These are phyloP conservation scores for Engystomops pustulosus DNA, from an alignment of 2,113 vertebrate species.

Conservation along the genomic window DNA sequence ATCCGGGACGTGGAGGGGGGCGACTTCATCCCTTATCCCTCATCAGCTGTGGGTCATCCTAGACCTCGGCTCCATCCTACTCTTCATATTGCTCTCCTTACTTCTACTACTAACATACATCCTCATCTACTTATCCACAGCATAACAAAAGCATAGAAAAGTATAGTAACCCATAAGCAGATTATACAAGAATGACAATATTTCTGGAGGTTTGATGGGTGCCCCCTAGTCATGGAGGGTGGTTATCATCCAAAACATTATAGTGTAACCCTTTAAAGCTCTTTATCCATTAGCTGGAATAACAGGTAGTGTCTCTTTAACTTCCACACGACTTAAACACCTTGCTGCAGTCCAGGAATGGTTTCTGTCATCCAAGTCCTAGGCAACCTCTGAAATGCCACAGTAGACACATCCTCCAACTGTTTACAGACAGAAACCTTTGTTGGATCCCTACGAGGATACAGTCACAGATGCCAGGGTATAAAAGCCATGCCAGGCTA, in stretches of 20 bases:
- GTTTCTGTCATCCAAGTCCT: no score
- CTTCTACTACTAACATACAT: neutral
- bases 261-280: no score
- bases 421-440: neutral
- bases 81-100: neutral
- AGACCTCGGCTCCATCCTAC: neutral
- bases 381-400: neutral
- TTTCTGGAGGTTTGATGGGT: no score
- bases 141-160: no score
- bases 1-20: conserved; percentile 9
- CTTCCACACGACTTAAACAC: conserved; percentile 4
- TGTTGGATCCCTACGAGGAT: neutral
- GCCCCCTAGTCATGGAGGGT: no score
- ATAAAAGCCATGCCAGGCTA: neutral
- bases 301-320: neutral
- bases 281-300: no score
- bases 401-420: neutral
- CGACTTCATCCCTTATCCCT: neutral
- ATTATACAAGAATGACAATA: no score
- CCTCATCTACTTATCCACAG: neutral
- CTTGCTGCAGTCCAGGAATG: neutral
- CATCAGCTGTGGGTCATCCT: neutral
- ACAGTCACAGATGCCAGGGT: neutral
- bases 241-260: no score
- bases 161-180: no score